Evolutionary conservation across 2,888 invertebrate species (phyloP).

Genomic region (Orchesellides sinensis): DNA sequence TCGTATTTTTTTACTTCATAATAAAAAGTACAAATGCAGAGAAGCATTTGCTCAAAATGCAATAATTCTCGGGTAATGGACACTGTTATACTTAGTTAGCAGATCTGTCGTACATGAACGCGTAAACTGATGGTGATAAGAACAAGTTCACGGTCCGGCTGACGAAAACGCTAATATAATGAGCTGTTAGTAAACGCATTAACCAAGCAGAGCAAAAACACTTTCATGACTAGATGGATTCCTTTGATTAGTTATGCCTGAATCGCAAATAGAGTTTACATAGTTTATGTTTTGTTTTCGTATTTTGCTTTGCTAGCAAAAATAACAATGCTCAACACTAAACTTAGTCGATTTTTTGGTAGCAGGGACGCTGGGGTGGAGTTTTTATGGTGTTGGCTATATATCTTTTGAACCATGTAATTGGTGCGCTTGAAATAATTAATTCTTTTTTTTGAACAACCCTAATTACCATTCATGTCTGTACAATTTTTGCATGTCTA

Average conservation of each 20-base stretch:
- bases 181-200: slow-evolving; percentile 31
- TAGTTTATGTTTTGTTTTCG: too few relatives aligned
- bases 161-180: neutral
- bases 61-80: too few relatives aligned
- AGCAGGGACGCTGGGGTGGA: too few relatives aligned
- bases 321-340: too few relatives aligned
- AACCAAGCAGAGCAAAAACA: slow-evolving; percentile 36
- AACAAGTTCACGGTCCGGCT: neutral
- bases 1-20: too few relatives aligned
- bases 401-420: slow-evolving; percentile 41
- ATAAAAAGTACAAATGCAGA: too few relatives aligned
- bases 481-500: neutral
- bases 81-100: too few relatives aligned
- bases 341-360: neutral
- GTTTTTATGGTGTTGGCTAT: slow-evolving; percentile 18
- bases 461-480: slow-evolving; percentile 1
- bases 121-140: neutral
- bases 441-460: slow-evolving; percentile 4
- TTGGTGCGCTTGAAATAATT: slow-evolving; percentile 33
- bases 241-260: slow-evolving; percentile 9
- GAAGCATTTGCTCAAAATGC: too few relatives aligned
- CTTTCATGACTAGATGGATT: slow-evolving; percentile 26
- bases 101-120: too few relatives aligned
- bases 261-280: neutral
- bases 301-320: too few relatives aligned